A percentile compares a stretch with the other conserved stretches of the same genome.
Conservation (phyloP, 2,797 vertebrate genomes). For the Triplophysa yarkandensis region DNA sequence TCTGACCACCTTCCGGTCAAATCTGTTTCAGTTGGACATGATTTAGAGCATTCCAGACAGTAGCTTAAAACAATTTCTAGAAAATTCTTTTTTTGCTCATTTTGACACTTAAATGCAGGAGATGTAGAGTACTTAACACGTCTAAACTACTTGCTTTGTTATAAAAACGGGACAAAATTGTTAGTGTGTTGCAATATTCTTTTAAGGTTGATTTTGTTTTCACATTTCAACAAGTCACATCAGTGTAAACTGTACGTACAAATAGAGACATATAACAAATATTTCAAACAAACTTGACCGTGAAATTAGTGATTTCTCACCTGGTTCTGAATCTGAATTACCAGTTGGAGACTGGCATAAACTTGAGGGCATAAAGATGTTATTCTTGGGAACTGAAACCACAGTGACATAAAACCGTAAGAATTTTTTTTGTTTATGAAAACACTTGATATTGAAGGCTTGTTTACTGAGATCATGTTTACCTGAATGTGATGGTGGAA, state of each 20-base stretch:
- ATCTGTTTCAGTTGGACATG: background rate
- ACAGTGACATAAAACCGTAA: conserved; percentile 60
- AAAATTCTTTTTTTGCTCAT: conserved; percentile 1
- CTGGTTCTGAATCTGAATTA: conserved; percentile 94
- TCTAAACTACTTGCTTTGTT: too few species aligned
- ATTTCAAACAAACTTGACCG: background rate
- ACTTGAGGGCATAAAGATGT: conserved; percentile 96
- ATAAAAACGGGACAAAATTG: too few species aligned
- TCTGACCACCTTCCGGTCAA: conserved; percentile 28
- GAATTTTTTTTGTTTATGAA: conserved; percentile 53
- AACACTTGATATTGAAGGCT: background rate
- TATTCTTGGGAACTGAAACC: conserved; percentile 90
- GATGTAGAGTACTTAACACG: too few species aligned
- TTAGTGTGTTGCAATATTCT: too few species aligned
- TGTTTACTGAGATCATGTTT: conserved; percentile 43
- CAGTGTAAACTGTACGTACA: background rate
- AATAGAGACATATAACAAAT: too few species aligned
- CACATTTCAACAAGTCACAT: too few species aligned
- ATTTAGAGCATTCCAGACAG: conserved; percentile 35
- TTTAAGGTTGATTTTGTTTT: too few species aligned
- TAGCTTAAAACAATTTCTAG: conserved; percentile 12
- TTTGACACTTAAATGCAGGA: background rate
- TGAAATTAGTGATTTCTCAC: conserved; percentile 67
- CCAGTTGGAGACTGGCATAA: conserved; percentile 93
- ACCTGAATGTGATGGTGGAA: conserved; percentile 95